Conservation (phyloP, 1,140 invertebrate genomes). For the Trichonephila clavipes region DNA sequence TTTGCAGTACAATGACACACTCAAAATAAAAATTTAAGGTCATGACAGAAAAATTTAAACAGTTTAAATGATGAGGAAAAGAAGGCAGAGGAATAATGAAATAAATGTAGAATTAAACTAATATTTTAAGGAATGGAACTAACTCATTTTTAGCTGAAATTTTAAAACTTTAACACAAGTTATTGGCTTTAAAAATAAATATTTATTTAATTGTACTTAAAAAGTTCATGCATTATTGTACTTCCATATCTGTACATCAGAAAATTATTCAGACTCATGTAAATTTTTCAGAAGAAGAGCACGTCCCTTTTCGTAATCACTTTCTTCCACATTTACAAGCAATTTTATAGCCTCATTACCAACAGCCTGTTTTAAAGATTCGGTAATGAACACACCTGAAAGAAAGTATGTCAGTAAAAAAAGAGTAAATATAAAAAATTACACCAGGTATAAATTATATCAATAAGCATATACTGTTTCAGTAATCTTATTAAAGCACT, state of each 20-base stretch:
- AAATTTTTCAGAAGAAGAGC: slow-evolving; percentile 79
- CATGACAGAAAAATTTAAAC: not conserved
- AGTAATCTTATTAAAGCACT: too few relatives aligned
- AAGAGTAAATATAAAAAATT: not conserved
- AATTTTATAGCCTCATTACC: slow-evolving; percentile 80
- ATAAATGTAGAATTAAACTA: not conserved
- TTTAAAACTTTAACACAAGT: not conserved
- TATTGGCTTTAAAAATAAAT: slow-evolving; percentile 13
- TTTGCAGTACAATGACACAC: slow-evolving; percentile 27
- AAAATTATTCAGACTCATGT: slow-evolving; percentile 36
- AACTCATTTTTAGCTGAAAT: too few relatives aligned
- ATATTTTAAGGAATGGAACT: not conserved
- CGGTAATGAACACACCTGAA: slow-evolving; percentile 79
- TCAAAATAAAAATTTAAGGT: not conserved
- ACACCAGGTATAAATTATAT: too few relatives aligned
- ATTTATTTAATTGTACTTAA: slow-evolving; percentile 31
- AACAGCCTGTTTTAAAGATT: slow-evolving; percentile 80
- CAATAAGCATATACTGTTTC: too few relatives aligned
- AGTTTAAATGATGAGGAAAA: not conserved
- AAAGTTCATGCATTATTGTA: not conserved
- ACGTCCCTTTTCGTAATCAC: slow-evolving; percentile 80
- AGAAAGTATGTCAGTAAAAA: not conserved
- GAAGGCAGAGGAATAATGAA: not conserved
- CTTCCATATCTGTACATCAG: not conserved
- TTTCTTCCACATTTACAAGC: slow-evolving; percentile 81